A percentile compares a stretch with the other conserved stretches of the same genome.
Evolutionary conservation across 1,140 invertebrate species (phyloP).

Genomic region (Thalassaphorura encarpata): DNA sequence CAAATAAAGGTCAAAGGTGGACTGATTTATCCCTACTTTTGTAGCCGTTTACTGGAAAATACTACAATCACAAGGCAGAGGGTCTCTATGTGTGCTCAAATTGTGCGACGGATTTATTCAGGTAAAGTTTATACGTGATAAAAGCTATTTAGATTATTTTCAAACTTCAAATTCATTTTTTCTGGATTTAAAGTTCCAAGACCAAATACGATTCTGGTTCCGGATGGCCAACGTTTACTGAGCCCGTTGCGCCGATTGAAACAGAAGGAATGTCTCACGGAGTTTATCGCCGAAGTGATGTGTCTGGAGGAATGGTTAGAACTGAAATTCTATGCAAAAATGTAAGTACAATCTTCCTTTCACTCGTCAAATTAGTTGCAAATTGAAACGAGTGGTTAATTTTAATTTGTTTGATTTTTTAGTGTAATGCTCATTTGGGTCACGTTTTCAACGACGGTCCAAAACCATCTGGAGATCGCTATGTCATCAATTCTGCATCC

Average conservation of each 20-base stretch:
- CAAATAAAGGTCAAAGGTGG: not conserved
- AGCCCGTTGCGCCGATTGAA: conserved; percentile 31
- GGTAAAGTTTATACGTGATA: conserved; percentile 25
- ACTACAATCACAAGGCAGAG: conserved; percentile 34
- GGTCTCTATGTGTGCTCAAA: conserved; percentile 37
- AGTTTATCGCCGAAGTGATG: conserved; percentile 29
- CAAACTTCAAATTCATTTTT: too few species aligned
- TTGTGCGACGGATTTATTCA: conserved; percentile 36
- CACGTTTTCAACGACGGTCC: conserved; percentile 98
- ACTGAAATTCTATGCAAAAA: conserved; percentile 45
- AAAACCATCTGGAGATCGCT: conserved; percentile 80
- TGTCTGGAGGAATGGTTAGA: conserved; percentile 39
- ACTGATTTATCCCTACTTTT: conserved; percentile 9
- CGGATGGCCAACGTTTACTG: conserved; percentile 45
- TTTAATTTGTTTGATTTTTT: conserved; percentile 18
- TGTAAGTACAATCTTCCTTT: conserved; percentile 4
- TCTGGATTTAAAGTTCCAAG: conserved; percentile 15
- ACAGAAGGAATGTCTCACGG: conserved; percentile 14
- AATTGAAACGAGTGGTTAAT: not conserved
- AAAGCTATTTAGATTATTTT: too few species aligned
- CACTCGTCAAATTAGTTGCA: not conserved
- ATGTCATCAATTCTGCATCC: conserved; percentile 90
- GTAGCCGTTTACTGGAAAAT: conserved; percentile 37
- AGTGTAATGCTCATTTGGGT: conserved; percentile 88
- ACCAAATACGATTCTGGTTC: conserved; percentile 43